Conservation (phyloP, 2,797 vertebrate genomes). For the Diglossa cyanea region DNA sequence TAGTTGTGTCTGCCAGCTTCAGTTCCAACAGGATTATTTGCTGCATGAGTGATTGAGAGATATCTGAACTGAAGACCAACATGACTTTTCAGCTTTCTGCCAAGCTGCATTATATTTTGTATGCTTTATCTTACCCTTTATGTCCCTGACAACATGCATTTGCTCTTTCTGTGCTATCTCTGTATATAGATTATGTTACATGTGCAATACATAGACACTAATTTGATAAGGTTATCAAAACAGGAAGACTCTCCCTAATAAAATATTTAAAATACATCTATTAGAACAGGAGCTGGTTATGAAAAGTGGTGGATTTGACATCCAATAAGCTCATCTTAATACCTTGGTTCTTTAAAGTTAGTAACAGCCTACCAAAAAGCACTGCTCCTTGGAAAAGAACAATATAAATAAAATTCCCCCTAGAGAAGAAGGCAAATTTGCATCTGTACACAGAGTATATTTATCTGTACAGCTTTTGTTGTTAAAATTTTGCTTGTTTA, state of each 20-base stretch:
- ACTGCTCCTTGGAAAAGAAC: not conserved
- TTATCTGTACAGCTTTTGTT: not conserved
- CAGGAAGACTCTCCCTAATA: not conserved
- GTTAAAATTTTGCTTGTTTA: not conserved
- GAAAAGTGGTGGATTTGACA: not conserved
- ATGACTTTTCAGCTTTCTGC: constrained; percentile 5
- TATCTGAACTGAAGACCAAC: constrained; percentile 10
- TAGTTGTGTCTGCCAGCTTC: not conserved
- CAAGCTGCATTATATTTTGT: not conserved
- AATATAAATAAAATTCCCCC: not conserved
- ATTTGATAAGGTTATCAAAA: not conserved
- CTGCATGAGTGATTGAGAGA: not conserved
- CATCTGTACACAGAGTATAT: not conserved
- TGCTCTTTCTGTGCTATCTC: not conserved
- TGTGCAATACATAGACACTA: not conserved
- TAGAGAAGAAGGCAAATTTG: not conserved
- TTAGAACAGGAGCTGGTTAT: not conserved
- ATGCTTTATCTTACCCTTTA: not conserved
- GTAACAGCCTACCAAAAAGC: not conserved
- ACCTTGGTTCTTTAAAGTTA: not conserved
- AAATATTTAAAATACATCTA: not conserved
- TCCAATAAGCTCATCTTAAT: not conserved
- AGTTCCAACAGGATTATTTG: not conserved
- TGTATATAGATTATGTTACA: not conserved
- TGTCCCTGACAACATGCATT: not conserved